Conservation (phyloP, 2,113 vertebrate genomes). For the Daphoenositta chrysoptera region DNA sequence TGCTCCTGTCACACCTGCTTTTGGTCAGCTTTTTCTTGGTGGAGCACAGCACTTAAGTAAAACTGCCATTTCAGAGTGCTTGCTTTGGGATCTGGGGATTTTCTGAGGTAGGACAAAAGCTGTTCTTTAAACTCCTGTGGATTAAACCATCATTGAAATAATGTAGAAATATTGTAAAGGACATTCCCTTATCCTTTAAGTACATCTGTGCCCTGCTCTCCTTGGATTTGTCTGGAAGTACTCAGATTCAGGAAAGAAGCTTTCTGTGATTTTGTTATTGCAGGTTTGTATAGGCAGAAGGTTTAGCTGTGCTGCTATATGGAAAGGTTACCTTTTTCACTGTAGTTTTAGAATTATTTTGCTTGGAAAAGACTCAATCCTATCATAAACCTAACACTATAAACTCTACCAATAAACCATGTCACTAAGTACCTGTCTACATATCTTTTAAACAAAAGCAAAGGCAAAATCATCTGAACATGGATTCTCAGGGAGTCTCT, state of each 20-base stretch:
- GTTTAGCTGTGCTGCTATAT: not conserved
- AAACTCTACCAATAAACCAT: not conserved
- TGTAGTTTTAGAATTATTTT: not conserved
- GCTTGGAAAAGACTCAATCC: not conserved
- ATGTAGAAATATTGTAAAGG: not conserved
- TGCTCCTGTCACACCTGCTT: not conserved
- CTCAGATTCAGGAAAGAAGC: not conserved
- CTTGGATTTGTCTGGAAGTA: not conserved
- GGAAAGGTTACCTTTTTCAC: not conserved
- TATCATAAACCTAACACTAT: not conserved
- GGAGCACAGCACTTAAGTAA: not conserved
- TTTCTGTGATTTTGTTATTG: not conserved
- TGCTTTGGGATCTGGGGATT: not conserved
- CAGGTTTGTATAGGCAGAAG: not conserved
- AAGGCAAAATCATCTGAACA: not conserved
- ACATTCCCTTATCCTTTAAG: not conserved
- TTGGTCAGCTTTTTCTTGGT: not conserved
- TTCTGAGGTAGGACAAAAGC: not conserved
- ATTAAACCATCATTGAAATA: not conserved
- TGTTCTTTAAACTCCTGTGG: not conserved
- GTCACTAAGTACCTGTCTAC: not conserved
- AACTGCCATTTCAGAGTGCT: not conserved
- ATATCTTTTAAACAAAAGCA: not conserved
- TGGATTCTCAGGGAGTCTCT: not conserved
- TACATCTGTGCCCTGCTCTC: not conserved